A percentile compares a stretch with the other conserved stretches of the same genome.
These are phyloP conservation scores for Trichopoda pennipes DNA, from an alignment of 2,888 invertebrate species.

Conservation along the genomic window DNA sequence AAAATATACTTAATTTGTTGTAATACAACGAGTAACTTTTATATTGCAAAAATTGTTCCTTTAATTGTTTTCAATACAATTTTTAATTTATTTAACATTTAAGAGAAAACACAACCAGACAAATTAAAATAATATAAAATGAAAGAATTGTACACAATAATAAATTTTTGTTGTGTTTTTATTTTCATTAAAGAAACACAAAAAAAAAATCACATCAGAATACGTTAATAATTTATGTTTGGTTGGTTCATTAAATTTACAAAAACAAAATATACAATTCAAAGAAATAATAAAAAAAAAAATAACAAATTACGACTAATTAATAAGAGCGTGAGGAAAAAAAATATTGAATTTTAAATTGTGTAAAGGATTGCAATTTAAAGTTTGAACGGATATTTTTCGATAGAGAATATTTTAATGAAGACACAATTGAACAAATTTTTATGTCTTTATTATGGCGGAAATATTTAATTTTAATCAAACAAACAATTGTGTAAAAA, in stretches of 20 bases:
- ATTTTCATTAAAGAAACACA: neutral
- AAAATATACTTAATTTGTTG: slow-evolving; percentile 54
- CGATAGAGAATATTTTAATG: slow-evolving; percentile 25
- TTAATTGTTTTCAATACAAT: slow-evolving; percentile 66
- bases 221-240: slow-evolving; percentile 58
- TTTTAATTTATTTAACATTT: slow-evolving; percentile 66
- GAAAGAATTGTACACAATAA: slow-evolving; percentile 40
- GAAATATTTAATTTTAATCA: slow-evolving; percentile 25
- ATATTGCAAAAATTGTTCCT: slow-evolving; percentile 59
- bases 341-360: slow-evolving; percentile 55
- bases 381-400: slow-evolving; percentile 27
- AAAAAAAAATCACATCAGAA: slow-evolving; percentile 30
- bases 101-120: slow-evolving; percentile 45
- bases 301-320: slow-evolving; percentile 57
- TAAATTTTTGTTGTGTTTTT: slow-evolving; percentile 17
- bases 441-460: slow-evolving; percentile 1
- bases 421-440: slow-evolving; percentile 42
- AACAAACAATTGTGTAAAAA: slow-evolving; percentile 47
- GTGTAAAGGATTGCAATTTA: slow-evolving; percentile 56
- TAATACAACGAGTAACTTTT: slow-evolving; percentile 49
- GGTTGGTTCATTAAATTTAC: slow-evolving; percentile 63
- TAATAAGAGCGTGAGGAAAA: slow-evolving; percentile 54
- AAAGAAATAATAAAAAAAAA: slow-evolving; percentile 13
- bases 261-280: slow-evolving; percentile 38
- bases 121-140: slow-evolving; percentile 17